phyloP scores from a whole-genome alignment of 2,888 invertebrate genomes.

The Pedicia rivosa region DNA sequence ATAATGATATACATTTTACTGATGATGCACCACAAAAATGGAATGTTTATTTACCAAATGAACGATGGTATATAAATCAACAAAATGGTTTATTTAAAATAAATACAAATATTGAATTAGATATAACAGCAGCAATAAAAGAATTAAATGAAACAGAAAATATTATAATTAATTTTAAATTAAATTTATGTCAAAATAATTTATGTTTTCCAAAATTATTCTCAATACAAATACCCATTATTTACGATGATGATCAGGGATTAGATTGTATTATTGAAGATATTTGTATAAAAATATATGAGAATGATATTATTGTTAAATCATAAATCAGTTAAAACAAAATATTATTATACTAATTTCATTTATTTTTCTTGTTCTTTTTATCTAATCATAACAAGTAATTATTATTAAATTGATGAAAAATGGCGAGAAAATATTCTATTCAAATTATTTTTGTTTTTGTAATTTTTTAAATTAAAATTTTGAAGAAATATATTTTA shows the following conservation, averaged over 20 bases:
- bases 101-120: slow-evolving; percentile 10
- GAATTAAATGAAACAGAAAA: slow-evolving; percentile 2
- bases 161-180: slow-evolving; percentile 11
- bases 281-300: not conserved
- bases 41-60: slow-evolving; percentile 17
- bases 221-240: slow-evolving; percentile 10
- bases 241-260: slow-evolving; percentile 9
- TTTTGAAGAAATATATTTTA: no score
- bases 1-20: slow-evolving; percentile 34
- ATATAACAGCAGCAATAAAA: slow-evolving; percentile 9
- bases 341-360: no score
- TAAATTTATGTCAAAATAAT: slow-evolving; percentile 11
- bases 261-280: slow-evolving; percentile 12
- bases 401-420: not conserved
- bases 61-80: slow-evolving; percentile 12
- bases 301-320: slow-evolving; percentile 1
- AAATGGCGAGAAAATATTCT: not conserved
- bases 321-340: not conserved
- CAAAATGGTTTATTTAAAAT: slow-evolving; percentile 9
- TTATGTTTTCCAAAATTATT: slow-evolving; percentile 12
- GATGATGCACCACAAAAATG: slow-evolving; percentile 40
- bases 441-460: not conserved
- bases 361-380: not conserved
- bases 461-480: not conserved
- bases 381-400: not conserved